Percentiles rank a stretch among this genome's conserved stretches.
Conservation (phyloP, 2,113 vertebrate species). For the Capreolus pygargus region DNA sequence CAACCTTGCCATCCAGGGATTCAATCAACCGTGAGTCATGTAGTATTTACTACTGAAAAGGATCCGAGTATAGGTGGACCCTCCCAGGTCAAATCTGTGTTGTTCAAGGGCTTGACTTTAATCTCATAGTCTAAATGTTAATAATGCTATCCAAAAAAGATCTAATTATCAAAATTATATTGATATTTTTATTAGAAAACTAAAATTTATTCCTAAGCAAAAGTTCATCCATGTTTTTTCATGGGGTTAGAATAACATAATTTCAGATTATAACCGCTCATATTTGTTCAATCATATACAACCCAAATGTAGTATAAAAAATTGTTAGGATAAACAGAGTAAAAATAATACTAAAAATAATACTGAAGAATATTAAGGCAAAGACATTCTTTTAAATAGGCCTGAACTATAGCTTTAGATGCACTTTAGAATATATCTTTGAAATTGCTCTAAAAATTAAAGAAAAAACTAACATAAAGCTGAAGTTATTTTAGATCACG, state of each 20-base stretch:
- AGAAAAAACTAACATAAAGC: neutral
- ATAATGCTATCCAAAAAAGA: neutral
- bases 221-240: neutral
- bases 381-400: neutral
- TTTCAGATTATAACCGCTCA: neutral
- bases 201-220: neutral
- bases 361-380: neutral
- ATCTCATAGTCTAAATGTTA: neutral
- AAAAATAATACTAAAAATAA: neutral
- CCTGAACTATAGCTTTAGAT: neutral
- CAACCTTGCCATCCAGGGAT: neutral
- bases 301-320: neutral
- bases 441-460: constrained; percentile 2
- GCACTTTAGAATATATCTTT: neutral
- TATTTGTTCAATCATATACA: neutral
- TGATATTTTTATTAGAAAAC: neutral
- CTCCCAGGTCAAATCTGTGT: neutral
- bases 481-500: neutral
- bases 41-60: neutral
- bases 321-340: neutral
- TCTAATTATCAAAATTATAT: neutral
- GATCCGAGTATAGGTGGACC: neutral
- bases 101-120: neutral
- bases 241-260: neutral
- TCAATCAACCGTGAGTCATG: neutral